These are phyloP conservation scores for Sussaba pulchella DNA, from an alignment of 2,888 invertebrate species.

Conservation along the genomic window DNA sequence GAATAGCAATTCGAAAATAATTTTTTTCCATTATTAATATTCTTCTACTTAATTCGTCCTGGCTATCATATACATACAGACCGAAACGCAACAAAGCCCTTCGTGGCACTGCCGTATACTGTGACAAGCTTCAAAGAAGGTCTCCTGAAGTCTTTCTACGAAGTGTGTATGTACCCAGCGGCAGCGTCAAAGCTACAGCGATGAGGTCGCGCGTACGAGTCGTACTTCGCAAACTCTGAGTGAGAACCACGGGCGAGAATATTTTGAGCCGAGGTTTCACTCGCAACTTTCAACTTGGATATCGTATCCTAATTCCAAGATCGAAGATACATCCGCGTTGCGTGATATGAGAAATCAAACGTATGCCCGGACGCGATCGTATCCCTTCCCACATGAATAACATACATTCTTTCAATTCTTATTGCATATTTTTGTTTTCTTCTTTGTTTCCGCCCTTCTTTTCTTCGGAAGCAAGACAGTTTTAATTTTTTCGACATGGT, in stretches of 20 bases:
- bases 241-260: slow-evolving; percentile 8
- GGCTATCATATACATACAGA: slow-evolving; percentile 6
- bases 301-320: neutral
- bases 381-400: too few relatives aligned
- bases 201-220: neutral
- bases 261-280: neutral
- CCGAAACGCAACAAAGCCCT: slow-evolving; percentile 5
- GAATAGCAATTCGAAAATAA: neutral
- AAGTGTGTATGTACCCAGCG: slow-evolving; percentile 6
- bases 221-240: neutral
- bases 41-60: neutral
- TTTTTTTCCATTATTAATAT: neutral
- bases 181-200: neutral
- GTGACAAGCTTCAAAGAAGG: slow-evolving; percentile 5
- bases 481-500: neutral
- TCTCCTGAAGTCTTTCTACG: neutral
- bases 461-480: neutral
- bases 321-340: neutral
- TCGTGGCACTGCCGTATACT: neutral
- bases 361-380: too few relatives aligned
- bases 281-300: slow-evolving; percentile 4
- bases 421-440: neutral
- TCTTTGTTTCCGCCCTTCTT: neutral
- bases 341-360: neutral
- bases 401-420: neutral